These are phyloP conservation scores for Anastatus disparis DNA, from an alignment of 1,140 invertebrate species.

Conservation along the genomic window DNA sequence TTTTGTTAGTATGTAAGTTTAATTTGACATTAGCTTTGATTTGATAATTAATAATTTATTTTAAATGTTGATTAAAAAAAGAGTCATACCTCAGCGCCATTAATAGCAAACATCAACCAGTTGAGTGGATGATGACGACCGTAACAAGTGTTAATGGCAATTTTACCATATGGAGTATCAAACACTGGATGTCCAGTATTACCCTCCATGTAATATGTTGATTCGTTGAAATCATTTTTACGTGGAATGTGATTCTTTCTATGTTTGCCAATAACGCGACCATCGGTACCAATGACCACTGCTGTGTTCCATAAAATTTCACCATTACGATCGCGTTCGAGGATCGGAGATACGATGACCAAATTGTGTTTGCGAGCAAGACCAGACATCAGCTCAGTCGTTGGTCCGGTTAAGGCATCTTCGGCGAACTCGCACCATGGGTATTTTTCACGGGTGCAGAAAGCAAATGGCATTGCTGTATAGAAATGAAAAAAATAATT, in stretches of 20 bases:
- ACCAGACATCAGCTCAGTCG: slow-evolving; percentile 83
- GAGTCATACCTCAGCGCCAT: slow-evolving; percentile 90
- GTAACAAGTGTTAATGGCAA: slow-evolving; percentile 98
- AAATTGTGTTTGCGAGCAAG: slow-evolving; percentile 90
- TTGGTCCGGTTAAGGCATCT: slow-evolving; percentile 85
- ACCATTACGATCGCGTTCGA: slow-evolving; percentile 91
- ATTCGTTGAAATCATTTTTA: slow-evolving; percentile 98
- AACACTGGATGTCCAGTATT: slow-evolving; percentile 96
- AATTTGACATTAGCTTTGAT: no score
- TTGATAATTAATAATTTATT: no score
- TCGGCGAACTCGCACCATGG: slow-evolving; percentile 99
- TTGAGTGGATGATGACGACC: slow-evolving; percentile 97
- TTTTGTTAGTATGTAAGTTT: no score
- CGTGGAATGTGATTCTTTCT: slow-evolving; percentile 99
- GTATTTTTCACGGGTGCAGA: slow-evolving; percentile 95
- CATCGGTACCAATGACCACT: slow-evolving; percentile 90
- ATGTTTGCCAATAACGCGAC: slow-evolving; percentile 91
- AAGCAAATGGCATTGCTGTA: slow-evolving; percentile 97
- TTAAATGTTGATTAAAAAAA: no score
- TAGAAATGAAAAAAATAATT: slow-evolving; percentile 37
- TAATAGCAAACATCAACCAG: slow-evolving; percentile 96
- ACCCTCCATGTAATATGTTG: slow-evolving; percentile 97
- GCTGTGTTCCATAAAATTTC: slow-evolving; percentile 97
- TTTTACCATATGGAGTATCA: slow-evolving; percentile 84
- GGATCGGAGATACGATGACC: slow-evolving; percentile 95